phyloP scores from a whole-genome alignment of 2,797 vertebrate species.

The Gambelia wislizenii region DNA sequence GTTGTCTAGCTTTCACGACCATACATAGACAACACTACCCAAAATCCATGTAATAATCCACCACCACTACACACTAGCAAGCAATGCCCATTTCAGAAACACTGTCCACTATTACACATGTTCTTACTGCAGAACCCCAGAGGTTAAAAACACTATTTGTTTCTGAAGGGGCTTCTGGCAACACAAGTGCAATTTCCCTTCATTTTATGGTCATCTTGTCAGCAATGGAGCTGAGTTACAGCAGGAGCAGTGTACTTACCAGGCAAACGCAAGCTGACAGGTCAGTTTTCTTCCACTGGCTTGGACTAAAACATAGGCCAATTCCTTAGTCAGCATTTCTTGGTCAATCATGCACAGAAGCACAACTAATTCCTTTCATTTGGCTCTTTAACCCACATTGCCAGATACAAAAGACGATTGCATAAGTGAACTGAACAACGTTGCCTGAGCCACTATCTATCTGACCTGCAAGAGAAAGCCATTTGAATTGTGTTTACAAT shows the following conservation, averaged over 20 bases:
- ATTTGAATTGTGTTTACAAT: background rate
- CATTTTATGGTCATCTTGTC: background rate
- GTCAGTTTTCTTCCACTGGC: background rate
- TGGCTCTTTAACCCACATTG: background rate
- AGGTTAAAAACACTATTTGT: background rate
- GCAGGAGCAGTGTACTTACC: background rate
- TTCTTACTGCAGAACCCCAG: background rate
- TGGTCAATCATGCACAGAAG: background rate
- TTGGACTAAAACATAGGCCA: background rate
- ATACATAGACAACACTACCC: background rate
- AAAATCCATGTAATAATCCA: background rate
- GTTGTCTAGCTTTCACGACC: background rate
- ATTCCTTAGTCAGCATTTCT: background rate
- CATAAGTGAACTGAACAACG: background rate
- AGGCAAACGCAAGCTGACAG: background rate
- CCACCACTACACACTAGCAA: too few relatives aligned
- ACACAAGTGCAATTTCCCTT: background rate
- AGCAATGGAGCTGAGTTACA: background rate
- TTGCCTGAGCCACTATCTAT: background rate
- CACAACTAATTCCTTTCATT: slow-evolving; percentile 16
- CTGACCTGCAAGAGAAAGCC: fast-evolving
- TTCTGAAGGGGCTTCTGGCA: background rate
- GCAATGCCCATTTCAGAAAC: background rate
- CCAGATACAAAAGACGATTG: background rate
- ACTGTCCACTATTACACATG: background rate